Percentiles rank a stretch among this genome's conserved stretches.
These are phyloP conservation scores for Rhegmatorhina hoffmannsi DNA, from an alignment of 2,113 vertebrate genomes.

Conservation along the genomic window DNA sequence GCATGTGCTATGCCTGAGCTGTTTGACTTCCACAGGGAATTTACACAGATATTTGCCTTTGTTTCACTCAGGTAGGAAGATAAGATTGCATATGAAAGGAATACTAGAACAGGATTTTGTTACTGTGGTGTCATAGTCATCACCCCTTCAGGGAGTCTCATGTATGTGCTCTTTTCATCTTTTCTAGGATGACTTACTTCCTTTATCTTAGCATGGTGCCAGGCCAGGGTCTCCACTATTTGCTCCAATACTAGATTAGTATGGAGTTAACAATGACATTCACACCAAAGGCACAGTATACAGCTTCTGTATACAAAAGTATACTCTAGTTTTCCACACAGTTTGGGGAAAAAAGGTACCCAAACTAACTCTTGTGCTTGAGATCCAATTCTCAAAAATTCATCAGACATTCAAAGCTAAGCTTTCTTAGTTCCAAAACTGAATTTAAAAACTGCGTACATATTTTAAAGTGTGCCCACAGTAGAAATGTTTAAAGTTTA, in stretches of 20 bases:
- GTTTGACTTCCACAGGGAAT: neutral
- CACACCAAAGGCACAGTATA: neutral
- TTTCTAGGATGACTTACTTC: neutral
- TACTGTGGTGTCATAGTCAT: neutral
- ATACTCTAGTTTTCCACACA: neutral
- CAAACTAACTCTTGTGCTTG: neutral
- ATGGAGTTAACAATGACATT: neutral
- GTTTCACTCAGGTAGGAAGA: neutral
- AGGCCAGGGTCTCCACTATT: neutral
- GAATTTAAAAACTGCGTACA: neutral
- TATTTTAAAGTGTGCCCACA: neutral
- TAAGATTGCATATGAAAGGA: neutral
- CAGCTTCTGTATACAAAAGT: neutral
- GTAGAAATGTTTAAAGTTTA: neutral
- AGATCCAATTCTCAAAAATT: neutral
- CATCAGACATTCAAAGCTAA: neutral
- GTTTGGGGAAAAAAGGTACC: neutral
- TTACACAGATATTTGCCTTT: neutral
- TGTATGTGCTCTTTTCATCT: neutral
- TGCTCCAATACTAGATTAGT: neutral
- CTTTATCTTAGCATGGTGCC: neutral
- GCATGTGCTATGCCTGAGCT: neutral
- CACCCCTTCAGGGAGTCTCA: neutral
- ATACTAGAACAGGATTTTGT: neutral
- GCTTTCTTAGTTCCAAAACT: neutral